These are phyloP conservation scores for Hyposoter didymator DNA, from an alignment of 2,888 invertebrate species.

Conservation along the genomic window DNA sequence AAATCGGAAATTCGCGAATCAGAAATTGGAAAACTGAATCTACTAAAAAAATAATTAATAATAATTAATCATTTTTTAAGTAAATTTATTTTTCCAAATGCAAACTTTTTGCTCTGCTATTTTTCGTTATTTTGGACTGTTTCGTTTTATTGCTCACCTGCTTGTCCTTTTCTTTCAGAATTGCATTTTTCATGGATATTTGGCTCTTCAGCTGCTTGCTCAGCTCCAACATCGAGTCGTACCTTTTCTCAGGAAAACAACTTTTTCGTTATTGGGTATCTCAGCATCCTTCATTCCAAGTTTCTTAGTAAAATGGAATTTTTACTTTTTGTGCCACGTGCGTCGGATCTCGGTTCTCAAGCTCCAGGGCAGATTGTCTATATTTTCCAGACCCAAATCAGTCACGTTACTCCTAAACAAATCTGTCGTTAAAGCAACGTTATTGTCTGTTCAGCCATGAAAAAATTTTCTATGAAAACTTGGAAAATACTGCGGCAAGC, in stretches of 20 bases:
- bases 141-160: slow-evolving; percentile 65
- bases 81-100: neutral
- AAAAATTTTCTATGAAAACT: neutral
- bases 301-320: neutral
- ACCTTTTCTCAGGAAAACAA: slow-evolving; percentile 69
- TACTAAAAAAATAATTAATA: no score
- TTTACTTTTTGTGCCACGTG: slow-evolving; percentile 77
- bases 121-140: neutral
- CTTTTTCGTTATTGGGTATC: slow-evolving; percentile 17
- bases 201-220: slow-evolving; percentile 72
- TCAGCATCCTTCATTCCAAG: neutral
- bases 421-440: slow-evolving; percentile 69
- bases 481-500: neutral
- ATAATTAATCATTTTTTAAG: no score
- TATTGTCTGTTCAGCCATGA: neutral
- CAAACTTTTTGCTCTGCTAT: no score
- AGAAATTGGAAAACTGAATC: no score
- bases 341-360: slow-evolving; percentile 75
- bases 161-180: slow-evolving; percentile 70
- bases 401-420: slow-evolving; percentile 77
- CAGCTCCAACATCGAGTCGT: slow-evolving; percentile 74
- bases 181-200: slow-evolving; percentile 61
- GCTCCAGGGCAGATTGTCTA: slow-evolving; percentile 70
- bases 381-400: slow-evolving; percentile 70
- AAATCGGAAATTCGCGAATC: no score